Percentiles rank a stretch among this genome's conserved stretches.
phyloP scores from a whole-genome alignment of 2,888 invertebrate species.

The Exocentrus adspersus region DNA sequence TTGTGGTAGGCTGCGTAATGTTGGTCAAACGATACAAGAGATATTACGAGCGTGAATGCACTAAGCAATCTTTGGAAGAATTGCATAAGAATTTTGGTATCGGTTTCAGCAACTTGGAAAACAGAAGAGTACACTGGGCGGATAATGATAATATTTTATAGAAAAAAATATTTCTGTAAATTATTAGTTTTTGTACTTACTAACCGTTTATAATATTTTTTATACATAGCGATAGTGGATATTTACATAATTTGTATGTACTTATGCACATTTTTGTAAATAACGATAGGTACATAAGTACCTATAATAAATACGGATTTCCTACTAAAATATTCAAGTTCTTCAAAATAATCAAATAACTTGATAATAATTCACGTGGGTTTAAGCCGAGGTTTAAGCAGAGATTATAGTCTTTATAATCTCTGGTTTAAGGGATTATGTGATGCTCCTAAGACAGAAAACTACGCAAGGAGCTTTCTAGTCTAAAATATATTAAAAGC shows the following conservation, averaged over 20 bases:
- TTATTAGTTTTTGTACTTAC: too few species aligned
- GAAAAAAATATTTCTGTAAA: conserved; percentile 2
- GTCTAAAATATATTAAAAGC: too few species aligned
- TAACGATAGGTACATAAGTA: too few species aligned
- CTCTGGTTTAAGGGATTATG: too few species aligned
- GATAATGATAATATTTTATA: conserved; percentile 60
- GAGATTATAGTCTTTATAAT: too few species aligned
- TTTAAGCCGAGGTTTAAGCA: too few species aligned
- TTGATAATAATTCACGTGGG: too few species aligned
- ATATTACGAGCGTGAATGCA: conserved; percentile 64
- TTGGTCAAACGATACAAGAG: conserved; percentile 68
- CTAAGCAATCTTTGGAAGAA: conserved; percentile 62
- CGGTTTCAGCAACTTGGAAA: conserved; percentile 72
- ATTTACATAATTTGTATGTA: not conserved
- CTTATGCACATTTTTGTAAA: conserved; percentile 13
- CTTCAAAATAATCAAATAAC: too few species aligned
- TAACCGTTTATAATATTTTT: not conserved
- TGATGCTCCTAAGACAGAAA: too few species aligned
- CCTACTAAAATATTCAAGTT: too few species aligned
- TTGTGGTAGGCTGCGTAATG: conserved; percentile 67
- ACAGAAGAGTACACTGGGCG: conserved; percentile 76
- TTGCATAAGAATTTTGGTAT: conserved; percentile 72
- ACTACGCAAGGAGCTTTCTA: too few species aligned
- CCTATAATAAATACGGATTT: too few species aligned
- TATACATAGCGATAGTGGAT: not conserved